Evolutionary conservation across 1,140 invertebrate genomes (phyloP).

Genomic region (Melitaea cinxia): DNA sequence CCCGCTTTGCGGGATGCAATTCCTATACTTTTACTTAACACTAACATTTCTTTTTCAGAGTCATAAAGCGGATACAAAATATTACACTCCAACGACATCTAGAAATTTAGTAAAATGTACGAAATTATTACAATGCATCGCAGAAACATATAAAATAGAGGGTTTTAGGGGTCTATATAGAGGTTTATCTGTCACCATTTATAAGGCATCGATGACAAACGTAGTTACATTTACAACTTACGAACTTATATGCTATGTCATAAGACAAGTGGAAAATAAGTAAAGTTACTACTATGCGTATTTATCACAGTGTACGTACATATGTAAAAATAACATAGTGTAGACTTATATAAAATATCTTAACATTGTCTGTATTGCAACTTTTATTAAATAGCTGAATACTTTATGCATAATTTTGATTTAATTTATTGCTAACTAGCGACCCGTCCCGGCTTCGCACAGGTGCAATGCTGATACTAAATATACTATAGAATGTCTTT

Average conservation of each 20-base stretch:
- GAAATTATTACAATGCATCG: conserved; percentile 48
- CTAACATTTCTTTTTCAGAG: too few species aligned
- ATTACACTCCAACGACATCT: conserved; percentile 47
- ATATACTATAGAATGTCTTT: too few species aligned
- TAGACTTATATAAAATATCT: background rate
- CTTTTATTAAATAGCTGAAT: too few species aligned
- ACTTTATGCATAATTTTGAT: too few species aligned
- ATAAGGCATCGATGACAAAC: conserved; percentile 60
- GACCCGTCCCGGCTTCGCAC: too few species aligned
- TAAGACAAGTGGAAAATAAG: conserved; percentile 40
- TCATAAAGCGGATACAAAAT: conserved; percentile 48
- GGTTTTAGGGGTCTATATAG: conserved; percentile 57
- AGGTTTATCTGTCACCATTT: conserved; percentile 58
- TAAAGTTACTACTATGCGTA: background rate
- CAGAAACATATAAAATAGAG: conserved; percentile 44
- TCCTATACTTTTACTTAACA: too few species aligned
- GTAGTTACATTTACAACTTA: conserved; percentile 66
- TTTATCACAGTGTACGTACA: background rate
- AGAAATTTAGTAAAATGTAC: conserved; percentile 52
- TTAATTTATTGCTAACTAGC: too few species aligned
- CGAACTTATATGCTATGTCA: conserved; percentile 57
- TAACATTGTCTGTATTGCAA: background rate
- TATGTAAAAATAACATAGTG: background rate
- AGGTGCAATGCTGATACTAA: too few species aligned
- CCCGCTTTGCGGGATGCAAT: too few species aligned